Base-by-base conservation (phyloP, 2,888 invertebrate species). In the Esperia sulphurella region DNA sequence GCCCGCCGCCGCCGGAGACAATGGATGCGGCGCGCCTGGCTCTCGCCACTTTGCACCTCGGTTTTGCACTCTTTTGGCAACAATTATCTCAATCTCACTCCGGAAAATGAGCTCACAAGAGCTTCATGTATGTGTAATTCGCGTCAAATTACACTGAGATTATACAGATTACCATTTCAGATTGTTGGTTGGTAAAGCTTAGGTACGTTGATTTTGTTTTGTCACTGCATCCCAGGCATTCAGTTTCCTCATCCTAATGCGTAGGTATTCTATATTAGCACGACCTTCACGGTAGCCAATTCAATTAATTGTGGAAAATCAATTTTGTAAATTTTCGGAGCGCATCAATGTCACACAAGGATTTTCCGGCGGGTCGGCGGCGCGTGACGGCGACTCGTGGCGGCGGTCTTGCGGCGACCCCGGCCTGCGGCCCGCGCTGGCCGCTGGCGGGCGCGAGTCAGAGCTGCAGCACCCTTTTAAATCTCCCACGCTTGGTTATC, bases 51-150 rank as follows among this genome's bases (percentile, higher is more conserved):
- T 77, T 54, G 59, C 75, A 75, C 73, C 68, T 71, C 61, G 58
- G 58, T 58, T 77, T 68, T 59, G 58, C 71, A 74, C 73, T 73
- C 69, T 81, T 83, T 81, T 72, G 72, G 69, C 70, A 68, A 75
- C 69, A 72, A 79, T 83, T 84, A 83, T 75, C 68, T 69, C 58
- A 58, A 52, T 53, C 61, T 58, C 62, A 69, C 58, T 59, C 70
- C 68, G 75, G 75, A 77, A 79, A 82, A 82, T 59, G 67, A 74
- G 68, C 65, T 55, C 70, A 59, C 65, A 63, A 60, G 60, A 67
- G 54, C 50, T 54, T 57, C 49, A 28, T 43, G 33, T 33, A 29
- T 51, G 63, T 46, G 43, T 50, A 50, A 45, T 68, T 73, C 55
- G 63, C 64, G 61, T 67, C 59, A 65, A 69, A 68, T 70, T 66